Conservation (phyloP, 2,888 invertebrate genomes). For the Ormyrus thymus region DNA sequence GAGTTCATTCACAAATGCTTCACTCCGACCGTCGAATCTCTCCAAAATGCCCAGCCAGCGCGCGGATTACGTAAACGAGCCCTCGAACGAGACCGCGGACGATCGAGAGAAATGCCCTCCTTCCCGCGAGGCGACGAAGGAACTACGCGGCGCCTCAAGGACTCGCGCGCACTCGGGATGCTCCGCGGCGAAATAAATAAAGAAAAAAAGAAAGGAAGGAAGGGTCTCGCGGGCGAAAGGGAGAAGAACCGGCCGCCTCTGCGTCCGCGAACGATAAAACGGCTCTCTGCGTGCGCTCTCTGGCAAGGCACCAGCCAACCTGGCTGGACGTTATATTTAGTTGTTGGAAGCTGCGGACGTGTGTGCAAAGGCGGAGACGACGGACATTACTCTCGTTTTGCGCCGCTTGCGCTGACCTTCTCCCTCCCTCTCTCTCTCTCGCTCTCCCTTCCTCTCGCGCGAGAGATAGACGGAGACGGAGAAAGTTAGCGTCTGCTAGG, state of each 20-base stretch:
- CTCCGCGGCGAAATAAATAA: not conserved
- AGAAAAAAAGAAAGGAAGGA: conserved; percentile 1
- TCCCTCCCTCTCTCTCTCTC: conserved; percentile 6
- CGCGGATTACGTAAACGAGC: too few relatives aligned
- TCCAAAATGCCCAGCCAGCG: too few relatives aligned
- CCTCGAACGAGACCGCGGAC: too few relatives aligned
- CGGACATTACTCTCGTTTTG: conserved; percentile 40
- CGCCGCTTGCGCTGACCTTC: conserved; percentile 1
- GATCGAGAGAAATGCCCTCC: too few relatives aligned
- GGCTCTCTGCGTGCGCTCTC: not conserved
- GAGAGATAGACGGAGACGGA: too few relatives aligned
- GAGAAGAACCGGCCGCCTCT: not conserved
- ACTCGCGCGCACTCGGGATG: too few relatives aligned
- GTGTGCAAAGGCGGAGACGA: conserved; percentile 11
- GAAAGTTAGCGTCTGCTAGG: too few relatives aligned
- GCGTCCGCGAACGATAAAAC: not conserved
- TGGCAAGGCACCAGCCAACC: conserved; percentile 47
- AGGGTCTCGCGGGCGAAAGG: conserved; percentile 4
- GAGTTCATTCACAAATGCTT: too few relatives aligned
- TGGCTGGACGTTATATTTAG: conserved; percentile 56
- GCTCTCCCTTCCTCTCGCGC: too few relatives aligned
- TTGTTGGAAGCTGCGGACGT: conserved; percentile 24
- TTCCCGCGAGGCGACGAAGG: too few relatives aligned
- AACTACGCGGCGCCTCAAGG: too few relatives aligned
- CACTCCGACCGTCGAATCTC: too few relatives aligned